Conservation (phyloP, 2,888 invertebrate species). For the Acronicta aceris region DNA sequence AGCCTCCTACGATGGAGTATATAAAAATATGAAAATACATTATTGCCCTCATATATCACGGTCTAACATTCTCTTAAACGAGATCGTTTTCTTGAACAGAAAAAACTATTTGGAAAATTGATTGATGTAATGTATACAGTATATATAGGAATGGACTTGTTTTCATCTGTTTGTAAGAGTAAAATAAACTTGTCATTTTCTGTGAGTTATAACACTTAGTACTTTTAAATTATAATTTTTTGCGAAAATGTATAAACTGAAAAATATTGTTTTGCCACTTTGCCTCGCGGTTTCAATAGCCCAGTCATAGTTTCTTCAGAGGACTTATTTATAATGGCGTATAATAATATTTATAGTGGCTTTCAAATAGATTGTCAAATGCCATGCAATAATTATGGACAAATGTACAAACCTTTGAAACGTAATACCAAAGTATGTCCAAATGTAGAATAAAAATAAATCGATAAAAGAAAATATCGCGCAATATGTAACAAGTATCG, state of each 20-base stretch:
- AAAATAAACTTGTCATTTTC: background rate
- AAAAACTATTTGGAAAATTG: slow-evolving; percentile 33
- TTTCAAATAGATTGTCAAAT: too few relatives aligned
- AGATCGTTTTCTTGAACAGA: slow-evolving; percentile 16
- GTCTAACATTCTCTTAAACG: slow-evolving; percentile 3
- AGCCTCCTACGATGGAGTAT: slow-evolving; percentile 26
- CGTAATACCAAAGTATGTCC: background rate
- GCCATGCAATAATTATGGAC: too few relatives aligned
- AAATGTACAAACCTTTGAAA: too few relatives aligned
- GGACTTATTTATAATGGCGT: too few relatives aligned
- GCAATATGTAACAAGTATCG: slow-evolving; percentile 17
- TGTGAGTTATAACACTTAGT: background rate
- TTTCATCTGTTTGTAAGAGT: slow-evolving; percentile 10
- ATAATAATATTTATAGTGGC: too few relatives aligned
- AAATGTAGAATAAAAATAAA: slow-evolving; percentile 16
- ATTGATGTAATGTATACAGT: slow-evolving; percentile 25
- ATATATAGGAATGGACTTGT: slow-evolving; percentile 9
- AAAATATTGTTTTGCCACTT: background rate
- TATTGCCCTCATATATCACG: slow-evolving; percentile 39
- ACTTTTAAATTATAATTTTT: background rate
- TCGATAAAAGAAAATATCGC: background rate
- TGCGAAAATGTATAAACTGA: background rate
- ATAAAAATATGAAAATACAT: slow-evolving; percentile 32
- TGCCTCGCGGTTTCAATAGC: background rate
- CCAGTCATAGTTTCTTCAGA: too few relatives aligned